Evolutionary conservation across 2,888 invertebrate species (phyloP).

Genomic region (Steinernema scapterisci): DNA sequence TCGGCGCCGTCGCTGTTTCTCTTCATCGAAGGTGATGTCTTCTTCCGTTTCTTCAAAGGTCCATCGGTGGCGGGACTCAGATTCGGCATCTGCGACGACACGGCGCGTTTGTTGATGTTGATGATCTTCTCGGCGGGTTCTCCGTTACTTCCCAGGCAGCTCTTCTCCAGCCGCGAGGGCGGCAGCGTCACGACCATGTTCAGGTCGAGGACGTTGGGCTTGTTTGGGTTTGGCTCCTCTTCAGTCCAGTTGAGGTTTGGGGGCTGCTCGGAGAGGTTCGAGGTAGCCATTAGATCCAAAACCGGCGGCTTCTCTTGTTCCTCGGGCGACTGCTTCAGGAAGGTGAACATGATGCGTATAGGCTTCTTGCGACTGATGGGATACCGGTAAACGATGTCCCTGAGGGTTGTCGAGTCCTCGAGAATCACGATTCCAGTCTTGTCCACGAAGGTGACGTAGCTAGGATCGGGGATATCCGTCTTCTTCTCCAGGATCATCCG

Average conservation of each 20-base stretch:
- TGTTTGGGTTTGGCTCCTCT: slow-evolving; percentile 5
- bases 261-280: neutral
- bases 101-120: slow-evolving; percentile 26
- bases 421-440: neutral
- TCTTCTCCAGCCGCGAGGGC: neutral
- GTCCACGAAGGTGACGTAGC: slow-evolving; percentile 16
- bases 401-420: slow-evolving; percentile 4
- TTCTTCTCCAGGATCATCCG: slow-evolving; percentile 1
- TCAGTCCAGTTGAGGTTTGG: slow-evolving; percentile 1
- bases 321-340: slow-evolving; percentile 21
- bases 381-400: slow-evolving; percentile 13
- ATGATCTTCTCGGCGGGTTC: slow-evolving; percentile 25
- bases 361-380: slow-evolving; percentile 27
- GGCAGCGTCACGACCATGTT: slow-evolving; percentile 27
- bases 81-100: slow-evolving; percentile 21
- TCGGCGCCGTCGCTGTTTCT: slow-evolving; percentile 1
- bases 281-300: neutral
- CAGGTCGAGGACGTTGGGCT: slow-evolving; percentile 22
- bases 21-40: neutral
- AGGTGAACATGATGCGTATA: slow-evolving; percentile 5
- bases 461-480: slow-evolving; percentile 18
- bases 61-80: neutral
- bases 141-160: slow-evolving; percentile 3
- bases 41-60: neutral
- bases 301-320: slow-evolving; percentile 24